These are phyloP conservation scores for Cryptus viduatorius DNA, from an alignment of 2,888 invertebrate genomes.

Conservation along the genomic window DNA sequence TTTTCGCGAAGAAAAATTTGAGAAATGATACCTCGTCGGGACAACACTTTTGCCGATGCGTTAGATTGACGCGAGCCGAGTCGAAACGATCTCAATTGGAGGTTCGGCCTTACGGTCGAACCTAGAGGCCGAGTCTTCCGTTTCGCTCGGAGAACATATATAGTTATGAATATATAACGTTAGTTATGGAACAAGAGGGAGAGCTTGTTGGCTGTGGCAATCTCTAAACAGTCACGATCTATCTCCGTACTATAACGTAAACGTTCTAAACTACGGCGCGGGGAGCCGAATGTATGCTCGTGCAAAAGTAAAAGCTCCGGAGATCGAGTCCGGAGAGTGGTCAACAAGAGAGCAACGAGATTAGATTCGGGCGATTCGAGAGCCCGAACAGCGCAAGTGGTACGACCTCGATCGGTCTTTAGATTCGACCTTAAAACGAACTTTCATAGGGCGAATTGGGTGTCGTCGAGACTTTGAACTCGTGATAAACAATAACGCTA, in stretches of 20 bases:
- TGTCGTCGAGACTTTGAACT: slow-evolving; percentile 28
- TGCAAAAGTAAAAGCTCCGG: neutral
- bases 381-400: slow-evolving; percentile 47
- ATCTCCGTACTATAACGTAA: slow-evolving; percentile 17
- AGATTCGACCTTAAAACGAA: slow-evolving; percentile 62
- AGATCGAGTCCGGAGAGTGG: neutral
- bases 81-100: slow-evolving; percentile 75
- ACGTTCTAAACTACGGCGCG: neutral
- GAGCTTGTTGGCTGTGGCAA: slow-evolving; percentile 18
- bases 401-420: slow-evolving; percentile 61
- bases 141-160: slow-evolving; percentile 53
- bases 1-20: neutral
- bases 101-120: slow-evolving; percentile 67
- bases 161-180: slow-evolving; percentile 22
- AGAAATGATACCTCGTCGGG: slow-evolving; percentile 20
- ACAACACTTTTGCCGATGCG: slow-evolving; percentile 70
- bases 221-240: slow-evolving; percentile 43
- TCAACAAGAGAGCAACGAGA: slow-evolving; percentile 27
- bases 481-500: slow-evolving; percentile 6
- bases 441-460: slow-evolving; percentile 35
- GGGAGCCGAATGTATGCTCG: neutral
- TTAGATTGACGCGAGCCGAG: slow-evolving; percentile 74
- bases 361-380: slow-evolving; percentile 39
- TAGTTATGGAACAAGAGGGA: slow-evolving; percentile 18
- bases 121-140: slow-evolving; percentile 67